phyloP scores from a whole-genome alignment of 2,113 vertebrate genomes.

The Seriola rivoliana region DNA sequence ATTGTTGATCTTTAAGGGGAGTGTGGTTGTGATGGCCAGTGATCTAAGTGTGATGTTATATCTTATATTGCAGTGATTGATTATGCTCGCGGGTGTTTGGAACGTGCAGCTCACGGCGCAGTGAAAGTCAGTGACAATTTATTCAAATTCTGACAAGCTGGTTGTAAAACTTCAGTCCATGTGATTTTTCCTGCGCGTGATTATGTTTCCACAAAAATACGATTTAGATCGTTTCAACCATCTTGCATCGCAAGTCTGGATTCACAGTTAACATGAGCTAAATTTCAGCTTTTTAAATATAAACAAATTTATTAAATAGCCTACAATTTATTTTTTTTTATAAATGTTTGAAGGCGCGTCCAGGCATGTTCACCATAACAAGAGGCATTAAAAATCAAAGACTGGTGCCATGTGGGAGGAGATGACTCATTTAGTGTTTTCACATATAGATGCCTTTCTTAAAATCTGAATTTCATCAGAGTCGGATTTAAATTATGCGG shows the following conservation, averaged over 20 bases:
- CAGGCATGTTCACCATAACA: background rate
- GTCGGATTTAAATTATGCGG: background rate
- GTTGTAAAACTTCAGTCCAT: background rate
- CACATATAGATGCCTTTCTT: background rate
- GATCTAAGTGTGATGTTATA: background rate
- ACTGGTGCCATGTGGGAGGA: slow-evolving; percentile 3
- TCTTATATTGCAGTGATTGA: slow-evolving; percentile 42
- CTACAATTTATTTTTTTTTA: no score
- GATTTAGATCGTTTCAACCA: background rate
- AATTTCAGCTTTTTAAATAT: background rate
- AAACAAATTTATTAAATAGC: background rate
- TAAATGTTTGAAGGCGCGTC: background rate
- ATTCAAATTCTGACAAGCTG: background rate
- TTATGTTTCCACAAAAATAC: background rate
- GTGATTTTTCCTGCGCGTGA: no score
- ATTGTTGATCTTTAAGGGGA: no score
- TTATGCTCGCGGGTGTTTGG: background rate
- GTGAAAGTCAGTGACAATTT: background rate
- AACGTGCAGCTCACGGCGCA: background rate
- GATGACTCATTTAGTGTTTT: slow-evolving; percentile 37
- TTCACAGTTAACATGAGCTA: background rate
- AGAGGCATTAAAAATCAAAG: background rate
- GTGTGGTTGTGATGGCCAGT: background rate
- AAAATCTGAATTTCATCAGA: slow-evolving; percentile 8
- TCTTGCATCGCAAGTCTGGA: background rate